Base-by-base conservation (phyloP, 2,888 invertebrate species). In the Liposcelis brunnea region DNA sequence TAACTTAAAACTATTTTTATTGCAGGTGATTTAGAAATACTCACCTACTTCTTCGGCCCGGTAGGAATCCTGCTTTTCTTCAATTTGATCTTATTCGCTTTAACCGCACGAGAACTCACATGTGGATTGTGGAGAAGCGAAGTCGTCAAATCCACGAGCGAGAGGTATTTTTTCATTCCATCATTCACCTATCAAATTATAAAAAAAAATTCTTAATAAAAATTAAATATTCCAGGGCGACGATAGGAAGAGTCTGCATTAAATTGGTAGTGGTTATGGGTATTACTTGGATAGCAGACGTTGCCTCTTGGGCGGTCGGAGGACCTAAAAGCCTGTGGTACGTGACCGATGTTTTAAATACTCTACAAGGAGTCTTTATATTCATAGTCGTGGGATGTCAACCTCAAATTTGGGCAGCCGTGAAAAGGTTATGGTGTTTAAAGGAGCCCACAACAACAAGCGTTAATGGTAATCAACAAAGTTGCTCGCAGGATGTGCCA, bases 381-480 rank as follows among this genome's bases (percentile, higher is more conserved):
- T 89, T 87, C 65, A 75, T 83, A 57, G 86, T 87, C 52, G 84
- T 86, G 53, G 87, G 85, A 43, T 85, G 84, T 62, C 86, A 86
- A 68, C 86, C 85, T 47, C 86, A 86, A 69, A 74, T 75, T 55
- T 70, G 79, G 68, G 69, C 75, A 21, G 77, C 78, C 35, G 65
- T 77, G 31, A 77, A 77, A 58, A 66, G 78, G 47, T 64, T 77
- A 52, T 75, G 74, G 67, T 77, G 75, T 55, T 70, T 71, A 52
- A 66, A 69, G 50, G 65, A 69, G 48, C 66, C 71, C 26, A 64
- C 70, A 18, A 40, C 40, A 7, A 70, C 72, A 16, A 74, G 74
- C 45, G 75, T 75, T 49, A 70, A 68, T 49, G 74, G 74, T 2
- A 72, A 75, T 59, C 76, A 77, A 62, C 83, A 83, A 48, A 73